Evolutionary conservation across 1,140 invertebrate genomes (phyloP), one percentile per base, ranked within the genome.

Genomic region (Coboldia fuscipes): DNA sequence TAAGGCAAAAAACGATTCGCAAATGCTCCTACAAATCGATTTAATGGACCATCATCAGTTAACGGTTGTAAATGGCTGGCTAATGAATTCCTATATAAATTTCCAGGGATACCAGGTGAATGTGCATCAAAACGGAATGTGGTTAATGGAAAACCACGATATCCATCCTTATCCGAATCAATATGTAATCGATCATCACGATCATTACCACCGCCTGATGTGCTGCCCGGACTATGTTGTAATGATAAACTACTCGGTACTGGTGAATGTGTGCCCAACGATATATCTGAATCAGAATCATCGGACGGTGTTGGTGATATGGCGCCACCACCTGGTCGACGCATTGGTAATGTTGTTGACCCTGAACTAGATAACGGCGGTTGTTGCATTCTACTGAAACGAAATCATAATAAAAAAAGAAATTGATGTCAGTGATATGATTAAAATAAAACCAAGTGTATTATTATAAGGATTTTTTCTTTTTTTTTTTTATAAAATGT

Each of bases 211-310:
- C 52, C 46, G 13, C 54, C 54, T 15, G 52, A 55, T 28, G 48
- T 51, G 36, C 50, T 53, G 15, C 50, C 52, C 3, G 52, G 52
- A 40, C 52, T 55, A 31, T 55, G 51, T 37, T 55, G 52, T 34
- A 54, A 37, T 23, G 54, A 50, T 29, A 54, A 32, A 36, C 48
- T 54, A 33, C 51, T 55, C 19, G 59, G 54, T 30, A 62, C 60
- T 0, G 62, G 63, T 12, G 62, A 63, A 38, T 65, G 62, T 2
- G 62, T 61, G 21, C 63, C 63, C 36, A 64, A 42, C 12, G 61
- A 62, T 35, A 64, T 63, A 39, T 63, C 60, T 31, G 61, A 63
- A 37, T 65, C 62, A 28, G 57, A 60, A 37, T 61, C 61, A 6
- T 61, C 50, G 32, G 52, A 54, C 17, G 51, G 47, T 14, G 46